Percentiles rank a stretch among this genome's conserved stretches.
Evolutionary conservation across 2,113 vertebrate genomes (phyloP).

Genomic region (Anseranas semipalmata): DNA sequence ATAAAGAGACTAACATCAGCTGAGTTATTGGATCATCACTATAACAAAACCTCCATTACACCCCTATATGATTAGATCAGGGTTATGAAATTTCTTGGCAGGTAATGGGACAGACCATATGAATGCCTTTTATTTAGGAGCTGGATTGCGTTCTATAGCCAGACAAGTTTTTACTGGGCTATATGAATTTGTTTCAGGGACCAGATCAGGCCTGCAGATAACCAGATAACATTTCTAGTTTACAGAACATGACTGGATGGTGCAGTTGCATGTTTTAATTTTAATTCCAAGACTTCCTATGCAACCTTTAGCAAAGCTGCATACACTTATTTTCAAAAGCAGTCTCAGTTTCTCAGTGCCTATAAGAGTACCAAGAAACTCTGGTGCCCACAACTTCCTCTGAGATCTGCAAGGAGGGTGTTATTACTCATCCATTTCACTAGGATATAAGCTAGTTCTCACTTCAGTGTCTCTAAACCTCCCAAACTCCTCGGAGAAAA

Average conservation of each 20-base stretch:
- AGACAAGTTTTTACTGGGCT: not conserved
- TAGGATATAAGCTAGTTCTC: conserved; percentile 18
- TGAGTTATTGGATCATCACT: not conserved
- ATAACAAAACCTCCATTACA: not conserved
- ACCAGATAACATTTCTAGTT: not conserved
- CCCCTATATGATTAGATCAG: not conserved
- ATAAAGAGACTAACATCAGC: not conserved
- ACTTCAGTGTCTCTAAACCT: not conserved
- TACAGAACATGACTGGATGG: not conserved
- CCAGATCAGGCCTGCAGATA: not conserved
- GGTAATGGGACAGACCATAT: not conserved
- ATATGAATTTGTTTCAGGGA: not conserved
- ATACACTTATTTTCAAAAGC: not conserved
- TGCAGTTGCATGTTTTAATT: not conserved
- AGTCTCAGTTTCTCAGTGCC: not conserved
- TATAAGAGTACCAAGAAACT: not conserved
- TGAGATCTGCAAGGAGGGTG: not conserved
- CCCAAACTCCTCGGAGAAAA: not conserved
- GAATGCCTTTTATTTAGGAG: not conserved
- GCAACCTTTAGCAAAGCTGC: not conserved
- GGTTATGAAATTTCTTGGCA: not conserved
- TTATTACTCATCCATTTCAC: conserved; percentile 41
- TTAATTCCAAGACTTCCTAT: not conserved
- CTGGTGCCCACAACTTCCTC: not conserved
- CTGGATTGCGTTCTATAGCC: not conserved